Evolutionary conservation across 2,888 invertebrate genomes (phyloP).

Genomic region (Magallana nippona): DNA sequence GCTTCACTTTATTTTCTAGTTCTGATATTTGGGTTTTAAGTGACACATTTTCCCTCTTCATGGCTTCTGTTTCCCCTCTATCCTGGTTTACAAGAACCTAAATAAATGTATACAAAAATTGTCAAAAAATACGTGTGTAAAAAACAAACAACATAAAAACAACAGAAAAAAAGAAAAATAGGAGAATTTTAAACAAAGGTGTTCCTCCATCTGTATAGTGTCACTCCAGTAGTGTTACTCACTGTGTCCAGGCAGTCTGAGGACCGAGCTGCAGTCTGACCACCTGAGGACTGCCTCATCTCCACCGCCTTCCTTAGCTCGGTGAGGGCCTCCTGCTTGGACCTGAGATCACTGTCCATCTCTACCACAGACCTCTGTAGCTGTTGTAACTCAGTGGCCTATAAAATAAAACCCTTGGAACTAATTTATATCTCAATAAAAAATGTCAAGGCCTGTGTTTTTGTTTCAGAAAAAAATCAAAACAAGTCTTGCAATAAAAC

Average conservation of each 20-base stretch:
- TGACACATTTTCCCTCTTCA: not conserved
- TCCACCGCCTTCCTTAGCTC: not conserved
- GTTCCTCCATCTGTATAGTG: not conserved
- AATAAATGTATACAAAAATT: too few relatives aligned
- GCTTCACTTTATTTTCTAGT: conserved; percentile 53
- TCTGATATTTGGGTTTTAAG: conserved; percentile 50
- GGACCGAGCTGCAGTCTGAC: not conserved
- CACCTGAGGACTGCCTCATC: not conserved
- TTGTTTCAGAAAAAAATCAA: too few relatives aligned
- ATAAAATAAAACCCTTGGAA: not conserved
- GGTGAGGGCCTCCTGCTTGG: not conserved
- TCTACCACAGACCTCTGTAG: not conserved
- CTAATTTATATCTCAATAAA: not conserved
- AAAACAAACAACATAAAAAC: not conserved
- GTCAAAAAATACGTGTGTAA: too few relatives aligned
- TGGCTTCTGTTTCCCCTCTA: not conserved
- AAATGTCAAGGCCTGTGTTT: too few relatives aligned
- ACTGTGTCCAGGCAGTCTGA: conserved; percentile 11
- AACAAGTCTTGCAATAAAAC: too few relatives aligned
- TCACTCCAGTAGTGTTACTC: not conserved
- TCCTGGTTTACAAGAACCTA: not conserved
- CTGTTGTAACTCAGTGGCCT: not conserved
- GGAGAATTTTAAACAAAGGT: not conserved
- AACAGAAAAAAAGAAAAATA: not conserved
- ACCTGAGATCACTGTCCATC: not conserved